Evolutionary conservation across 2,797 vertebrate species (phyloP).

Genomic region (Platyrinchus mystaceus): DNA sequence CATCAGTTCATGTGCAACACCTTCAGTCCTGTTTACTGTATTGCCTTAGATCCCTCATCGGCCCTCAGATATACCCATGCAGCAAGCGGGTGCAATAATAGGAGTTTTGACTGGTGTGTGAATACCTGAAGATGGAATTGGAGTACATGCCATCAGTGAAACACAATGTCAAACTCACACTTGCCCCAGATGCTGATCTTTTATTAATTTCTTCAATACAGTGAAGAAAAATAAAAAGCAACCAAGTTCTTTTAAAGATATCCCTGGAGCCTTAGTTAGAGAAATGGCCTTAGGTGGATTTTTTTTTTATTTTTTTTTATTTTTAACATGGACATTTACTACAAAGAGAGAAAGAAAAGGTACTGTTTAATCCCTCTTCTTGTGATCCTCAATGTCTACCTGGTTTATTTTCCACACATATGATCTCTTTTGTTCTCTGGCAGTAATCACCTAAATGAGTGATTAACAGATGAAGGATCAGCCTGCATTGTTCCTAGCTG

Average conservation of each 20-base stretch:
- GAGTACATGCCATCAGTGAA: background rate
- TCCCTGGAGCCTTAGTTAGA: background rate
- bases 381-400: background rate
- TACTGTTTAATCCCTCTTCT: background rate
- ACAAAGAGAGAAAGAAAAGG: conserved; percentile 12
- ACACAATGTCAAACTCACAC: background rate
- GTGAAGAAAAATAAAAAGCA: background rate
- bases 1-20: background rate
- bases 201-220: conserved; percentile 50
- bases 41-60: background rate
- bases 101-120: background rate
- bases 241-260: conserved; percentile 16
- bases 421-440: background rate
- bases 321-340: conserved; percentile 15
- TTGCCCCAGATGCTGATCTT: conserved; percentile 16
- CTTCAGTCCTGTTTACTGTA: background rate
- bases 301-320: background rate
- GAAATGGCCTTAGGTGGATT: conserved; percentile 21
- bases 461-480: background rate
- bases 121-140: background rate
- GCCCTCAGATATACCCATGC: background rate
- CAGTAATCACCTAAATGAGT: background rate
- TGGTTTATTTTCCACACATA: background rate
- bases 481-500: background rate
- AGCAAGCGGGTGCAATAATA: background rate